phyloP scores from a whole-genome alignment of 2,888 invertebrate species.

The Ganaspis brasiliensis region DNA sequence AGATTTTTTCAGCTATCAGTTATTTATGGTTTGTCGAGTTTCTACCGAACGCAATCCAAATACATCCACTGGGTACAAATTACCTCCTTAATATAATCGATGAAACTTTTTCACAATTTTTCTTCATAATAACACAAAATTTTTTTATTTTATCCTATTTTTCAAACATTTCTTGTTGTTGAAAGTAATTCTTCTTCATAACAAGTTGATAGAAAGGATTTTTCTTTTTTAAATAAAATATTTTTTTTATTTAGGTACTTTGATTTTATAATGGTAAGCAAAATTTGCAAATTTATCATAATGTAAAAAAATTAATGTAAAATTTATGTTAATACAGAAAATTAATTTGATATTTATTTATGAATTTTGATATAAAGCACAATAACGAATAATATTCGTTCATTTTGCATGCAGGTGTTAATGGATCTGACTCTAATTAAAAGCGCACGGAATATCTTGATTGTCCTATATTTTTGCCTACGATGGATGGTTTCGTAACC shows the following conservation, averaged over 20 bases:
- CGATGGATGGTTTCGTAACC: slow-evolving; percentile 9
- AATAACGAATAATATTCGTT: neutral
- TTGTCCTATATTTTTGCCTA: slow-evolving; percentile 1
- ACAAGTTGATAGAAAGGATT: too few relatives aligned
- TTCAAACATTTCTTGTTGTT: too few relatives aligned
- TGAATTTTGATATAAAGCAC: neutral
- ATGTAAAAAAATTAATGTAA: too few relatives aligned
- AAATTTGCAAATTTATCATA: too few relatives aligned
- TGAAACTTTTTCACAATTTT: neutral
- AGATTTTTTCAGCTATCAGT: slow-evolving; percentile 42
- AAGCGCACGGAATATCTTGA: slow-evolving; percentile 8
- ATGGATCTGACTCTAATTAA: slow-evolving; percentile 12
- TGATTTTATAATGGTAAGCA: too few relatives aligned
- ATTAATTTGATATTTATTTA: neutral
- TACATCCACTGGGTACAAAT: slow-evolving; percentile 12
- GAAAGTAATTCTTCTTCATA: slow-evolving; percentile 1
- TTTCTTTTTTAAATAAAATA: too few relatives aligned
- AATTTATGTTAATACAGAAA: too few relatives aligned
- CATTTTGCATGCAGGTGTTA: neutral
- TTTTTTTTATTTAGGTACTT: too few relatives aligned
- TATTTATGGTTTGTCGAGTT: slow-evolving; percentile 31
- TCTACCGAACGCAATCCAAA: slow-evolving; percentile 16
- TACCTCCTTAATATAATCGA: slow-evolving; percentile 5
- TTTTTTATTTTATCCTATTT: too few relatives aligned
- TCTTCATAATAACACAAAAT: too few relatives aligned